Conservation (phyloP, 2,888 invertebrate species). For the Philopedon plagiatum region DNA sequence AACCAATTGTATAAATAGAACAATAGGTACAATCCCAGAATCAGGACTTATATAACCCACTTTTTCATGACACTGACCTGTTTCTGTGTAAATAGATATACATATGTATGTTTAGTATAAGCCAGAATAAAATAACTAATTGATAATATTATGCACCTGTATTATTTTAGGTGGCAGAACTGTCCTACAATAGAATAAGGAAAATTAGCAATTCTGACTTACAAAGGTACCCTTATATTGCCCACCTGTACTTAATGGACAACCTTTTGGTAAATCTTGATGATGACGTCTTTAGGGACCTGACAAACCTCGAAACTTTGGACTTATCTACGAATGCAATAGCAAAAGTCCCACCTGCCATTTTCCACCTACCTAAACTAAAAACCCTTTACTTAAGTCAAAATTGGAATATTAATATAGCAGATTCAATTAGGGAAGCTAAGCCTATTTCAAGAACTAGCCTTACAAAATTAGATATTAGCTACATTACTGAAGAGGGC, state of each 20-base stretch:
- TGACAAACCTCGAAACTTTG: slow-evolving; percentile 58
- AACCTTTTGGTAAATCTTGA: slow-evolving; percentile 62
- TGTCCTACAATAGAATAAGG: slow-evolving; percentile 64
- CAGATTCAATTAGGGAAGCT: slow-evolving; percentile 60
- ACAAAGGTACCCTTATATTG: slow-evolving; percentile 58
- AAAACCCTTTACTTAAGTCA: slow-evolving; percentile 63
- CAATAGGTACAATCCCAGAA: not conserved
- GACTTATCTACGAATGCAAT: slow-evolving; percentile 64
- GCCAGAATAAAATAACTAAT: too few relatives aligned
- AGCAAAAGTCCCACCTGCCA: slow-evolving; percentile 59
- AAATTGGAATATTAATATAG: slow-evolving; percentile 64
- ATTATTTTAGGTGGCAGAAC: slow-evolving; percentile 63
- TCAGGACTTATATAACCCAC: slow-evolving; percentile 8
- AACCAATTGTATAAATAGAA: not conserved
- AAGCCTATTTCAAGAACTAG: slow-evolving; percentile 62
- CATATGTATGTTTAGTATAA: too few relatives aligned
- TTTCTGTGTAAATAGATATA: not conserved
- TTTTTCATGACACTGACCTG: slow-evolving; percentile 1
- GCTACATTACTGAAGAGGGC: slow-evolving; percentile 58
- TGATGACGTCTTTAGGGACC: slow-evolving; percentile 60
- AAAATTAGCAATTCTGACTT: slow-evolving; percentile 62
- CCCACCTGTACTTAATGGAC: slow-evolving; percentile 65
- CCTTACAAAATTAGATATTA: slow-evolving; percentile 62
- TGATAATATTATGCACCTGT: too few relatives aligned
- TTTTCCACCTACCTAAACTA: slow-evolving; percentile 64